phyloP scores from a whole-genome alignment of 2,113 vertebrate genomes.

The Gambusia holbrooki region DNA sequence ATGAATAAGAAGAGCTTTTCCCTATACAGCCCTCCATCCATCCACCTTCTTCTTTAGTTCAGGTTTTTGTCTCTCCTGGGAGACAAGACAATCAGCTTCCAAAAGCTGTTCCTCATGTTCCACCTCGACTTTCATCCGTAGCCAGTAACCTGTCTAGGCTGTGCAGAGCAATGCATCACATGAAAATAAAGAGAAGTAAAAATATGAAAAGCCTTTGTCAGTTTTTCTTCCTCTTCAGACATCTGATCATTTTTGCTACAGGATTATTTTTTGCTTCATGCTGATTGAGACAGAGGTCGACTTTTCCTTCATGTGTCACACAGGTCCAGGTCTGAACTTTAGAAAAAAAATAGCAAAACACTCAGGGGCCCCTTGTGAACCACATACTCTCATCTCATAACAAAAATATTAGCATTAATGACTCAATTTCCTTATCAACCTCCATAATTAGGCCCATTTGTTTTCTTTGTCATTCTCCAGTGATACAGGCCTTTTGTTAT shows the following conservation, averaged over 20 bases:
- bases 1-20: not conserved
- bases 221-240: conserved; percentile 47
- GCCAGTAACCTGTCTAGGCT: conserved; percentile 55
- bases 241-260: conserved; percentile 55
- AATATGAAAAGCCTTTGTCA: conserved; percentile 12
- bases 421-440: conserved; percentile 73
- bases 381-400: conserved; percentile 60
- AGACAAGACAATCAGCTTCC: conserved; percentile 35
- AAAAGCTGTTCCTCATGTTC: conserved; percentile 34
- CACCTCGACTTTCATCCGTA: conserved; percentile 63
- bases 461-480: conserved; percentile 71
- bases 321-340: conserved; percentile 34
- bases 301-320: conserved; percentile 22
- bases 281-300: conserved; percentile 7
- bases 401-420: conserved; percentile 73
- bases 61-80: conserved; percentile 29
- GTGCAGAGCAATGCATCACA: conserved; percentile 25
- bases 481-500: conserved; percentile 62
- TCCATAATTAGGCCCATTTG: conserved; percentile 64
- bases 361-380: conserved; percentile 43
- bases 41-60: conserved; percentile 24
- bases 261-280: not conserved
- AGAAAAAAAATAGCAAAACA: conserved; percentile 53
- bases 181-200: conserved; percentile 33
- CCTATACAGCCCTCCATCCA: conserved; percentile 22